These are phyloP conservation scores for Limonius californicus DNA, from an alignment of 1,140 invertebrate genomes.

Conservation along the genomic window DNA sequence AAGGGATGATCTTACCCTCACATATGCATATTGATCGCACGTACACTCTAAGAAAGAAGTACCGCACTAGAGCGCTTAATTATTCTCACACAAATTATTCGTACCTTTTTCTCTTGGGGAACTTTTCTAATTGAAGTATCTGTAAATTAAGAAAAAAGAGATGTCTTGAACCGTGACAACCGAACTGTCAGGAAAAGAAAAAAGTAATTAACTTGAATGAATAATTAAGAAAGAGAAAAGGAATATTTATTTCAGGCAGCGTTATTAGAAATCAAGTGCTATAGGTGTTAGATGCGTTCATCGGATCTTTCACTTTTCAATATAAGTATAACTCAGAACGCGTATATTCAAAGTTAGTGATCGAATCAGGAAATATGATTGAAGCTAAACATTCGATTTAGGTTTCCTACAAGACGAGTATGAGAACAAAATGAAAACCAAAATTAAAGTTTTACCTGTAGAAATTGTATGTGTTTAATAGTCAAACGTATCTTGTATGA, in stretches of 20 bases:
- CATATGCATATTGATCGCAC: constrained; percentile 8
- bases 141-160: constrained; percentile 37
- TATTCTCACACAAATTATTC: constrained; percentile 8
- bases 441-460: too few relatives aligned
- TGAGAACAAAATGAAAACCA: too few relatives aligned
- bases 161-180: constrained; percentile 28
- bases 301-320: neutral
- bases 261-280: constrained; percentile 30
- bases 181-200: constrained; percentile 38
- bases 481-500: too few relatives aligned
- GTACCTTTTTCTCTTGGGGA: constrained; percentile 4
- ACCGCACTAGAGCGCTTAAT: neutral
- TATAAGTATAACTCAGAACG: too few relatives aligned
- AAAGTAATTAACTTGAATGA: constrained; percentile 36
- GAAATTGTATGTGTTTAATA: too few relatives aligned
- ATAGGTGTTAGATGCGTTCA: neutral
- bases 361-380: too few relatives aligned
- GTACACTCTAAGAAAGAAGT: constrained; percentile 2
- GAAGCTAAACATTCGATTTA: too few relatives aligned
- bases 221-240: constrained; percentile 32
- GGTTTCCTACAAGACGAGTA: too few relatives aligned
- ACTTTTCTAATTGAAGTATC: constrained; percentile 37
- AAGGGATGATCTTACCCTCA: constrained; percentile 12
- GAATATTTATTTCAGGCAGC: constrained; percentile 25
- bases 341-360: too few relatives aligned